These are phyloP conservation scores for Ginglymostoma cirratum DNA, from an alignment of 2,113 vertebrate genomes.

Conservation along the genomic window DNA sequence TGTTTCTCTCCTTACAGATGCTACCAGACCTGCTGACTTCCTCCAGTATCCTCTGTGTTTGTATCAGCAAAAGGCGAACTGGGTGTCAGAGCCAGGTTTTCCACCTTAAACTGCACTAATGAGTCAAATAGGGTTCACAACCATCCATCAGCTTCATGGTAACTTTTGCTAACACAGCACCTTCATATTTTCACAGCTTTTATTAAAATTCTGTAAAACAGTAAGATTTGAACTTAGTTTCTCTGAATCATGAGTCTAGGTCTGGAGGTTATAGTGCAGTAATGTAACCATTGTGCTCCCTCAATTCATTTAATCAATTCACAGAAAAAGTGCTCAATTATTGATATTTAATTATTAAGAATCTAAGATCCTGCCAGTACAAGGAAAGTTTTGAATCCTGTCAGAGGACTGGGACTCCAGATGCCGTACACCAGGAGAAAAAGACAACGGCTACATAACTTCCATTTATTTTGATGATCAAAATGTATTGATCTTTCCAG, in stretches of 20 bases:
- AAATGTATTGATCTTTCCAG: not conserved
- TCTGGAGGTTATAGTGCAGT: not conserved
- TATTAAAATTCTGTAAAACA: not conserved
- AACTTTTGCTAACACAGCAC: not conserved
- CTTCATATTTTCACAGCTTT: not conserved
- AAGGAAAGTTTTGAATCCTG: not conserved
- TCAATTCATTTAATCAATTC: too few relatives aligned
- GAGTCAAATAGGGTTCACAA: not conserved
- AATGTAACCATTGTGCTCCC: not conserved
- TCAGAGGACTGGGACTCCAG: not conserved
- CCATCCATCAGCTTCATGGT: not conserved
- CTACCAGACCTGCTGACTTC: too few relatives aligned
- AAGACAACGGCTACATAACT: not conserved
- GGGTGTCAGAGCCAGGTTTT: not conserved
- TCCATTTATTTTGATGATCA: not conserved
- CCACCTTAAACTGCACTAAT: not conserved
- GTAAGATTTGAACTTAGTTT: not conserved
- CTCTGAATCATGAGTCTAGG: not conserved
- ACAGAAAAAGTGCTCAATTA: too few relatives aligned
- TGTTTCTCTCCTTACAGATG: too few relatives aligned
- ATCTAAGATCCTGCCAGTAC: not conserved
- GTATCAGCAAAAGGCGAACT: too few relatives aligned
- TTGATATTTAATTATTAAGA: too few relatives aligned
- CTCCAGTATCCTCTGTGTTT: too few relatives aligned
- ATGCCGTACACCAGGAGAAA: not conserved